These are phyloP conservation scores for Tupiocoris notatus DNA, from an alignment of 2,888 invertebrate genomes.

Conservation along the genomic window DNA sequence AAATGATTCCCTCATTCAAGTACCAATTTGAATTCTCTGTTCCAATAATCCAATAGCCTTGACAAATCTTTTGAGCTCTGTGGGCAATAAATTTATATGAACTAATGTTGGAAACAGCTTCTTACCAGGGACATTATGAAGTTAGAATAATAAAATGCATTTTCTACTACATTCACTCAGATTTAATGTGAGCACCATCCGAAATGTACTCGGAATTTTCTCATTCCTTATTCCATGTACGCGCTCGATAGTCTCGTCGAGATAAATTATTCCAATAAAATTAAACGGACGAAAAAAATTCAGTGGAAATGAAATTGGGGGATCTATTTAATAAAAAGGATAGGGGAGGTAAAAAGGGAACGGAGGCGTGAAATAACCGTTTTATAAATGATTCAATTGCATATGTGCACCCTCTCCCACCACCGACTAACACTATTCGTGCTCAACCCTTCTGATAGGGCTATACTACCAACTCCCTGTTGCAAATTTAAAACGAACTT, in stretches of 20 bases:
- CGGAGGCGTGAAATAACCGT: conserved; percentile 33
- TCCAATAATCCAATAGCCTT: no score
- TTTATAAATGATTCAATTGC: conserved; percentile 40
- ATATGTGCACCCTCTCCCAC: conserved; percentile 12
- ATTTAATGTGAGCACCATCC: no score
- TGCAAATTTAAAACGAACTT: conserved; percentile 40
- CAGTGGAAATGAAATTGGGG: conserved; percentile 1
- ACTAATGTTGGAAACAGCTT: no score
- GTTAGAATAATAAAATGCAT: no score
- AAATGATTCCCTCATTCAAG: no score
- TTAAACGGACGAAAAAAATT: background rate
- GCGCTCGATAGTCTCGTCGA: background rate
- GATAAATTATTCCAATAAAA: background rate
- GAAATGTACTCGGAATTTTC: background rate
- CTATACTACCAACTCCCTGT: conserved; percentile 1
- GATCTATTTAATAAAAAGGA: conserved; percentile 25
- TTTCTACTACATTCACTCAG: no score
- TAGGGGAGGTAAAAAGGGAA: background rate
- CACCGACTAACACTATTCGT: background rate
- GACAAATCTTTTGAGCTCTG: no score
- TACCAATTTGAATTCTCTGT: no score
- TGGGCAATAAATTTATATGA: no score
- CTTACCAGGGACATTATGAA: no score
- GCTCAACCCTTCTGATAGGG: conserved; percentile 4
- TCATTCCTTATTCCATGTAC: background rate